Conservation (phyloP, 2,113 vertebrate genomes). For the Pterocles burchelli region DNA sequence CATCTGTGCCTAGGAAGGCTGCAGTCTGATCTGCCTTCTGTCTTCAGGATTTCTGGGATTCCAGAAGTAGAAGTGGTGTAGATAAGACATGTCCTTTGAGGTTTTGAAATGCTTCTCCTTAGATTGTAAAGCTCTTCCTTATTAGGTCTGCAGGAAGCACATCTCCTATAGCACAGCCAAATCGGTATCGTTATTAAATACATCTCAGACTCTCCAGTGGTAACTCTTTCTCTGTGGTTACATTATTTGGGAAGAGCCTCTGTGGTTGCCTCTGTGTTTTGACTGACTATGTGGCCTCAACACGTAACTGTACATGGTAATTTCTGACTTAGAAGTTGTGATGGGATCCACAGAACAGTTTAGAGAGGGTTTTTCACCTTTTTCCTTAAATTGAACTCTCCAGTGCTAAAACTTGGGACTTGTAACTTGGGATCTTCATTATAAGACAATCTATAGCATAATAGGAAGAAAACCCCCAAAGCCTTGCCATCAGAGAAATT, state of each 20-base stretch:
- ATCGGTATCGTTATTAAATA: not conserved
- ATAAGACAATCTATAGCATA: not conserved
- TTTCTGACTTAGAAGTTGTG: not conserved
- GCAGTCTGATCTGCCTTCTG: slow-evolving; percentile 6
- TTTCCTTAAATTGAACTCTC: not conserved
- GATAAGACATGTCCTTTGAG: slow-evolving; percentile 29
- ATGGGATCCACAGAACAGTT: not conserved
- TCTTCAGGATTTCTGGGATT: slow-evolving; percentile 31
- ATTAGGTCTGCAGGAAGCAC: slow-evolving; percentile 5
- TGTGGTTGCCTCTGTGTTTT: not conserved
- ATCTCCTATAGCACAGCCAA: not conserved
- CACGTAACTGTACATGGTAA: not conserved
- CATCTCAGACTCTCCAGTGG: not conserved
- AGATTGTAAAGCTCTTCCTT: slow-evolving; percentile 11
- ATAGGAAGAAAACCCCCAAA: not conserved
- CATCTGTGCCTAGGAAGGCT: not conserved
- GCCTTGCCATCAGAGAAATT: not conserved
- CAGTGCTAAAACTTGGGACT: not conserved
- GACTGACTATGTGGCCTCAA: not conserved
- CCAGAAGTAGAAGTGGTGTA: slow-evolving; percentile 19
- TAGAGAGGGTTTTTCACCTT: not conserved
- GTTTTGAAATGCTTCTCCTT: slow-evolving; percentile 20
- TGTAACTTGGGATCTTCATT: not conserved
- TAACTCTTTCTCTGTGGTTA: not conserved
- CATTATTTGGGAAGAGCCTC: not conserved